These are phyloP conservation scores for Erythrocercus mccallii DNA, from an alignment of 2,113 vertebrate genomes.

Conservation along the genomic window DNA sequence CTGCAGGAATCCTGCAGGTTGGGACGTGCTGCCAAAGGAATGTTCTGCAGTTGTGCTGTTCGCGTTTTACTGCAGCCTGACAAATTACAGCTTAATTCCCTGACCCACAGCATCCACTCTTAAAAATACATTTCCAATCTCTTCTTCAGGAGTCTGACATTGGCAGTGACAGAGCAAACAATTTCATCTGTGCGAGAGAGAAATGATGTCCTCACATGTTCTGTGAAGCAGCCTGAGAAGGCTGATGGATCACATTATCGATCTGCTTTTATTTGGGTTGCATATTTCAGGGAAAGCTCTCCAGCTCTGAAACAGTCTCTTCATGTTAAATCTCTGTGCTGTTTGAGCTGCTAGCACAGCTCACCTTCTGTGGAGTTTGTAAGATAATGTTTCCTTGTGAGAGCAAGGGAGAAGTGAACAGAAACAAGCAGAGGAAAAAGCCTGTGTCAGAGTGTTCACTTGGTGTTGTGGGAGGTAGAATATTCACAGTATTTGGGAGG, in stretches of 20 bases:
- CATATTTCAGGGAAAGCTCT: neutral
- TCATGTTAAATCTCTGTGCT: neutral
- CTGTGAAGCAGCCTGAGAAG: neutral
- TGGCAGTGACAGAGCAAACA: neutral
- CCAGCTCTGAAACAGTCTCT: neutral
- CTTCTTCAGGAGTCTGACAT: neutral
- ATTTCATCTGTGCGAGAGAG: neutral
- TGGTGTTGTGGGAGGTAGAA: neutral
- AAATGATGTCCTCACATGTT: neutral
- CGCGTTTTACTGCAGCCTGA: neutral
- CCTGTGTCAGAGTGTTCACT: neutral
- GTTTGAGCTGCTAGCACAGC: neutral
- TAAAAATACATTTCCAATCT: neutral
- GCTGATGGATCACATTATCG: neutral
- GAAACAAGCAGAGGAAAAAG: neutral
- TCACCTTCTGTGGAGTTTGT: neutral
- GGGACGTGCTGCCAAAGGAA: slow-evolving; percentile 51
- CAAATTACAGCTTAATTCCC: neutral
- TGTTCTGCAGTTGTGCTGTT: slow-evolving; percentile 13
- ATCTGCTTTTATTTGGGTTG: neutral
- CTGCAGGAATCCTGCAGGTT: slow-evolving; percentile 59
- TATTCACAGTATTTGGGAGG: neutral
- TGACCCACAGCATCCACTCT: neutral
- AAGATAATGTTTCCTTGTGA: neutral
- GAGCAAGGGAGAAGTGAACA: neutral